Conservation (phyloP, 2,888 invertebrate genomes). For the Tipula confusa region DNA sequence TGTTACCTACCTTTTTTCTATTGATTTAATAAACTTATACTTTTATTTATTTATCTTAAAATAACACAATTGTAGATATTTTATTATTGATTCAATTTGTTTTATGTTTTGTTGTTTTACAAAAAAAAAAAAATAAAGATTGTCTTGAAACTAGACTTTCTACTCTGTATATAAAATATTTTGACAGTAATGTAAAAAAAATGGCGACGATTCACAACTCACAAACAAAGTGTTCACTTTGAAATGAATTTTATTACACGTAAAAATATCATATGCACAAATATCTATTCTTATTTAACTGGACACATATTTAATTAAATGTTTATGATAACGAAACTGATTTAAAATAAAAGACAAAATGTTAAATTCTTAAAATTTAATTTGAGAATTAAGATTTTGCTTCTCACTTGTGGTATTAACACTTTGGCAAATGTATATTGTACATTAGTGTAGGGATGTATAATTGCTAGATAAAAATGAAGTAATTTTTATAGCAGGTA, state of each 20-base stretch:
- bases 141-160: neutral
- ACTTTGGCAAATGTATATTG: neutral
- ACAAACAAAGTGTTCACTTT: neutral
- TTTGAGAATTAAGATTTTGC: neutral
- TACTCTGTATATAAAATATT: neutral
- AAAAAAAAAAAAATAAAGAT: neutral
- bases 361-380: neutral
- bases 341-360: neutral
- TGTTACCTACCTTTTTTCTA: constrained; percentile 1
- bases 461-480: neutral
- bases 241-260: neutral
- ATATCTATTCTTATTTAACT: neutral
- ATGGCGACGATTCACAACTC: neutral
- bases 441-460: neutral
- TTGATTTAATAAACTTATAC: neutral
- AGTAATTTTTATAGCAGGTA: neutral
- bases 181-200: constrained; percentile 9
- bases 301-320: neutral
- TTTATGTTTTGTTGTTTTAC: neutral
- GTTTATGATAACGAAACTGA: neutral
- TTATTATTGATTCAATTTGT: neutral
- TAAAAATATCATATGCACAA: neutral
- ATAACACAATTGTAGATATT: neutral
- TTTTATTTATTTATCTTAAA: neutral
- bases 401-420: neutral